Percentiles rank a stretch among this genome's conserved stretches.
Conservation (phyloP, 1,140 invertebrate genomes). For the Pygmarrhopalites habei region DNA sequence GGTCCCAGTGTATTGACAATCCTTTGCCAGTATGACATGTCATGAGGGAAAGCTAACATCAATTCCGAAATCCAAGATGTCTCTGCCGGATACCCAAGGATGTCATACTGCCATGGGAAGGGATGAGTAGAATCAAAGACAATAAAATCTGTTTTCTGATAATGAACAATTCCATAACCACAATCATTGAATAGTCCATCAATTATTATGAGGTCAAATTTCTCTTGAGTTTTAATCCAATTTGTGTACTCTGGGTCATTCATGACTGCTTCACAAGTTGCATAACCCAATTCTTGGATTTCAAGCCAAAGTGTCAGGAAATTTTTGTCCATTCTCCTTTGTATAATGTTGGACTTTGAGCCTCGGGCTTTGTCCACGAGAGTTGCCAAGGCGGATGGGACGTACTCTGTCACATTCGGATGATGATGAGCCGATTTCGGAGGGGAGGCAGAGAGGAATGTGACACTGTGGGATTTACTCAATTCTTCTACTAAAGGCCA, state of each 20-base stretch:
- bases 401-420: constrained; percentile 21
- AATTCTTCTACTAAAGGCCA: constrained; percentile 27
- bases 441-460: constrained; percentile 18
- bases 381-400: not conserved
- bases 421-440: constrained; percentile 11
- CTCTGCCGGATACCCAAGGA: constrained; percentile 17
- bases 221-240: not conserved
- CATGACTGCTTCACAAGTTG: not conserved
- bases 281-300: not conserved
- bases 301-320: not conserved
- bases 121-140: constrained; percentile 6
- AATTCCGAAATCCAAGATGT: constrained; percentile 13
- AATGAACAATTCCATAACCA: constrained; percentile 21
- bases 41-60: not conserved
- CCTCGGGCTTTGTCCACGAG: not conserved
- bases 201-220: constrained; percentile 42
- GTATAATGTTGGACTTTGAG: not conserved
- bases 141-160: constrained; percentile 38
- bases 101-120: constrained; percentile 12
- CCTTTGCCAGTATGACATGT: constrained; percentile 16
- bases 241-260: not conserved
- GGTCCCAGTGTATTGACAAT: constrained; percentile 5
- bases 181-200: constrained; percentile 41
- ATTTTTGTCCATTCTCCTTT: not conserved
- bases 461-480: constrained; percentile 22